phyloP scores from a whole-genome alignment of 2,888 invertebrate genomes.

The Caenorhabditis sp. region DNA sequence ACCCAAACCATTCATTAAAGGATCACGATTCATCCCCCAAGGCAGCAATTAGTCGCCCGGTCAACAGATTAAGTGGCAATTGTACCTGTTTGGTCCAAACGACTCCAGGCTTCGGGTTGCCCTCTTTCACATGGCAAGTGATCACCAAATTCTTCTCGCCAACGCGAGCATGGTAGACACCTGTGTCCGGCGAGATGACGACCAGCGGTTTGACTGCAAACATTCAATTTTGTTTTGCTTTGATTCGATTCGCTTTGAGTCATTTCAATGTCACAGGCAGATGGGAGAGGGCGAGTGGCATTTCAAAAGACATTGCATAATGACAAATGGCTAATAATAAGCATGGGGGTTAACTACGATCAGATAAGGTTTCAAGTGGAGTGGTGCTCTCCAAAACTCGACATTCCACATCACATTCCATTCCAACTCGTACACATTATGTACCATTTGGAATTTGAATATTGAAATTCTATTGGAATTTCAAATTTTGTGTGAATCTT shows the following conservation, averaged over 20 bases:
- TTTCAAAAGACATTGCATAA: constrained; percentile 43
- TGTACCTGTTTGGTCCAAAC: constrained; percentile 69
- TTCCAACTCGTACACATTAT: no score
- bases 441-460: no score
- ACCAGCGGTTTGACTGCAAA: constrained; percentile 67
- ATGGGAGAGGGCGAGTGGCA: background rate
- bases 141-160: constrained; percentile 69
- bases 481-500: no score
- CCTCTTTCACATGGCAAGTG: constrained; percentile 72
- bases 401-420: no score
- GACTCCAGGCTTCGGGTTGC: constrained; percentile 75
- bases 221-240: no score
- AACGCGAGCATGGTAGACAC: constrained; percentile 60
- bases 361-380: constrained; percentile 34
- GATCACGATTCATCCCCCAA: constrained; percentile 27
- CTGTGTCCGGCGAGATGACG: constrained; percentile 60
- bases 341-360: constrained; percentile 40
- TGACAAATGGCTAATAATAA: constrained; percentile 62
- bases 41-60: constrained; percentile 21
- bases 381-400: background rate
- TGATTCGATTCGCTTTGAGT: no score
- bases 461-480: no score
- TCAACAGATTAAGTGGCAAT: constrained; percentile 11
- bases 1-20: constrained; percentile 38
- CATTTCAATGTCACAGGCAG: background rate